Percentiles rank a stretch among this genome's conserved stretches.
Conservation (phyloP, 2,797 vertebrate species). For the Ispidina picta region DNA sequence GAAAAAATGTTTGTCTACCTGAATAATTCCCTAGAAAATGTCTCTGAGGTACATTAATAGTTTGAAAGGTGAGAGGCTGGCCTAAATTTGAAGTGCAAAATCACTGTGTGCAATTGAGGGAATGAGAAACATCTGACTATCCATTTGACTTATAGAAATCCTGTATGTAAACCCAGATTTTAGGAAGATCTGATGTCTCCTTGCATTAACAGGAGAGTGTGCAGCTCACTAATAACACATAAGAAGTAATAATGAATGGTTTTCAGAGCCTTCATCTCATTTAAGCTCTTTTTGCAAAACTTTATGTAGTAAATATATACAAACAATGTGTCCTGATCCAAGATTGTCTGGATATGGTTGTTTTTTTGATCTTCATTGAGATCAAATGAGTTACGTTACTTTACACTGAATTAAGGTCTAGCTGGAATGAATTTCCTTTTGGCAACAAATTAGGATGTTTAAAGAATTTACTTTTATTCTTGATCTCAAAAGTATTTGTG, state of each 20-base stretch:
- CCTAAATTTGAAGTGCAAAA: slow-evolving; percentile 36
- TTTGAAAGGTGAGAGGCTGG: slow-evolving; percentile 47
- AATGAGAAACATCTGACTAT: slow-evolving; percentile 38
- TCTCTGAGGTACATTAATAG: slow-evolving; percentile 23
- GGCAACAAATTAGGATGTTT: slow-evolving; percentile 68
- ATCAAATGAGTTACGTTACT: slow-evolving; percentile 36
- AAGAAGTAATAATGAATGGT: background rate
- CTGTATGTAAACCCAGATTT: background rate
- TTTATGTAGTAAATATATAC: slow-evolving; percentile 38
- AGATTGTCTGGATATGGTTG: slow-evolving; percentile 14
- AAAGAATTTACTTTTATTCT: slow-evolving; percentile 61
- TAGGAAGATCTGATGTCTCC: background rate
- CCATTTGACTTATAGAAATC: background rate
- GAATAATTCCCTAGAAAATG: slow-evolving; percentile 66
- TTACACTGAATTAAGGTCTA: slow-evolving; percentile 28
- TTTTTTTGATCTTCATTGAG: slow-evolving; percentile 55
- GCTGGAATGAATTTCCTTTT: slow-evolving; percentile 63
- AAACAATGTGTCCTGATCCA: slow-evolving; percentile 23
- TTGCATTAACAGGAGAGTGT: background rate
- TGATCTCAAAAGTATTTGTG: slow-evolving; percentile 49
- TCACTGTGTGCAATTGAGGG: background rate
- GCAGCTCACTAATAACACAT: background rate
- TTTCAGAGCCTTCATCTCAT: slow-evolving; percentile 30
- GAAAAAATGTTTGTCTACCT: slow-evolving; percentile 69
- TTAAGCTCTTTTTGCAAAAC: slow-evolving; percentile 4